These are phyloP conservation scores for Phylloscopus trochiloides DNA, from an alignment of 2,113 vertebrate genomes.

Conservation along the genomic window DNA sequence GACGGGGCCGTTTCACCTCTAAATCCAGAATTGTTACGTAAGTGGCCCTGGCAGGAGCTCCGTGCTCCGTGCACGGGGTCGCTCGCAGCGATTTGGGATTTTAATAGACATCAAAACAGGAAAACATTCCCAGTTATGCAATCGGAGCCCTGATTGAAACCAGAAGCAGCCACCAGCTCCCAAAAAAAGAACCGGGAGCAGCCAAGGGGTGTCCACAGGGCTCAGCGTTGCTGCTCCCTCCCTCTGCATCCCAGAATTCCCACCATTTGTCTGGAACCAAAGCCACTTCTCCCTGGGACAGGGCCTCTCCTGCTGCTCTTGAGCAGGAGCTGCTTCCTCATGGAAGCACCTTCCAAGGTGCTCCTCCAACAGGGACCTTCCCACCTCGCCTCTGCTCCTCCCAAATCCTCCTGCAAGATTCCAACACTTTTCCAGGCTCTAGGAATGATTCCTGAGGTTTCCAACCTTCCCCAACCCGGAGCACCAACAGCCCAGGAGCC, in stretches of 20 bases:
- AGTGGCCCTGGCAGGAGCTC: not conserved
- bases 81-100: not conserved
- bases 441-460: not conserved
- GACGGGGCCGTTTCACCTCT: not conserved
- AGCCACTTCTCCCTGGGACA: not conserved
- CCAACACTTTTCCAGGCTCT: not conserved
- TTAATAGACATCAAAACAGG: slow-evolving; percentile 52
- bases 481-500: not conserved
- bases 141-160: not conserved
- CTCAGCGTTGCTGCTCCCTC: accelerated
- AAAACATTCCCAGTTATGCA: slow-evolving; percentile 33
- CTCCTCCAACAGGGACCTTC: not conserved
- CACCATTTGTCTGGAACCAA: accelerated
- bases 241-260: not conserved
- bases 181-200: not conserved
- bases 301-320: not conserved
- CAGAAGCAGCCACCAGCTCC: not conserved
- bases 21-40: accelerated
- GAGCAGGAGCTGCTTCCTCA: not conserved
- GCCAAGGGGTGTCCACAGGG: not conserved
- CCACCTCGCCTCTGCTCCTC: no score
- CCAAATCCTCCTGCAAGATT: not conserved
- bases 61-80: not conserved
- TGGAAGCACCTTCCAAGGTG: accelerated
- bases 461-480: not conserved